Evolutionary conservation across 2,797 vertebrate genomes (phyloP).

Genomic region (Tamandua tetradactyla): DNA sequence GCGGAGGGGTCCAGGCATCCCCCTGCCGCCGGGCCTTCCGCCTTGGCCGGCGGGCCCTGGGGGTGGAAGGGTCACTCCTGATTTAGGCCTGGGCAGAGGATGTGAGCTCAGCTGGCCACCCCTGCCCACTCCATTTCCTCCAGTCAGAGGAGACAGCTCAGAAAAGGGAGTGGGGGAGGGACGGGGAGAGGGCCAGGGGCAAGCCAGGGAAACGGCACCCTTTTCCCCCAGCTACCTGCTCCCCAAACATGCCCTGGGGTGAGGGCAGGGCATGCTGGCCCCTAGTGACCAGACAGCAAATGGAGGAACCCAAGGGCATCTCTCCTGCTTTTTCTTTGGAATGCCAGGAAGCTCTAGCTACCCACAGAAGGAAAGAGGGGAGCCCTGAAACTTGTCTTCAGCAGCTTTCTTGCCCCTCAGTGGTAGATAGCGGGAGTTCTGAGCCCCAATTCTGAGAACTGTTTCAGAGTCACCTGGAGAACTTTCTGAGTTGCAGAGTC

Average conservation of each 20-base stretch:
- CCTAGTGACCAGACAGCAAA: background rate
- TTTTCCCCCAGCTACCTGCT: constrained; percentile 30
- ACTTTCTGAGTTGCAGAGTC: background rate
- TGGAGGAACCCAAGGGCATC: background rate
- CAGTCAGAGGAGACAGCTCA: constrained; percentile 34
- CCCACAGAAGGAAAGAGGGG: background rate
- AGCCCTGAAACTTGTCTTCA: background rate
- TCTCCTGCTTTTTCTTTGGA: background rate
- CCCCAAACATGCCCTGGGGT: background rate
- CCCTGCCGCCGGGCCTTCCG: constrained; percentile 18
- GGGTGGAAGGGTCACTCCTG: constrained; percentile 45
- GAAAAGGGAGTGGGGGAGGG: background rate
- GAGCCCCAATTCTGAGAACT: background rate
- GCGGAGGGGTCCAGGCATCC: constrained; percentile 64
- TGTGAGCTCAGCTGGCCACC: constrained; percentile 67
- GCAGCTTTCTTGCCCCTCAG: background rate
- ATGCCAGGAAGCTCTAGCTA: background rate
- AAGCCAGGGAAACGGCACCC: background rate
- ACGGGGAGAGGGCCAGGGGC: background rate
- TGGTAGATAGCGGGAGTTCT: background rate
- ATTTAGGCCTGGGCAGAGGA: constrained; percentile 64
- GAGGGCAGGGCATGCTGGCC: background rate
- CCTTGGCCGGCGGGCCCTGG: background rate
- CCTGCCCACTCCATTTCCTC: constrained; percentile 69
- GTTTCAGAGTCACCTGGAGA: background rate